Conservation (phyloP, 2,888 invertebrate genomes). For the Eretmocerus hayati region DNA sequence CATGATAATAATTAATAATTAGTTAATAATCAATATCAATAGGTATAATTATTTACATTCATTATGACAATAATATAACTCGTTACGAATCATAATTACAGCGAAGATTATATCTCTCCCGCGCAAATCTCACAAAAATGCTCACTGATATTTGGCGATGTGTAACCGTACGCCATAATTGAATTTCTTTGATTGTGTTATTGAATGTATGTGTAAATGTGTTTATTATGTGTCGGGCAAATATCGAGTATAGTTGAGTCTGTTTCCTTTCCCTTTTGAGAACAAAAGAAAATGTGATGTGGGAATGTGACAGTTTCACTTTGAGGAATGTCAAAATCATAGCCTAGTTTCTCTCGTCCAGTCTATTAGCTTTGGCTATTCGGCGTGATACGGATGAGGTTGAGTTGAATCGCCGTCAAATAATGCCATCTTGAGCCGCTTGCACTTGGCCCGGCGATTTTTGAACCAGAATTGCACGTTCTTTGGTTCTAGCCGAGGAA, state of each 20-base stretch:
- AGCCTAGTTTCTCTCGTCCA: not conserved
- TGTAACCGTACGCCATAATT: no score
- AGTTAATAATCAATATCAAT: slow-evolving; percentile 20
- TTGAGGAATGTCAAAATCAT: no score
- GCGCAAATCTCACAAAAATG: slow-evolving; percentile 6
- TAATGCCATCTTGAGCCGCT: slow-evolving; percentile 85
- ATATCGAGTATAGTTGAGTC: not conserved
- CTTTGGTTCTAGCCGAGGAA: slow-evolving; percentile 96
- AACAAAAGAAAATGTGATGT: not conserved
- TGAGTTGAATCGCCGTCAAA: slow-evolving; percentile 68
- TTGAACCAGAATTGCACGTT: slow-evolving; percentile 99
- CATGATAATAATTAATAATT: slow-evolving; percentile 25
- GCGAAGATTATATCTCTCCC: slow-evolving; percentile 28
- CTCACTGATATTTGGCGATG: no score
- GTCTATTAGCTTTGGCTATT: slow-evolving; percentile 27
- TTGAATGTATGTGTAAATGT: no score
- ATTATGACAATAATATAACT: slow-evolving; percentile 38
- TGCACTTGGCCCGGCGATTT: slow-evolving; percentile 96
- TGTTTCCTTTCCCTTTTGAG: not conserved
- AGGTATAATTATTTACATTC: slow-evolving; percentile 40
- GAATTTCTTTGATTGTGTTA: no score
- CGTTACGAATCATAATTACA: slow-evolving; percentile 42
- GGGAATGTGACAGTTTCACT: not conserved
- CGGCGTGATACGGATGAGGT: slow-evolving; percentile 44
- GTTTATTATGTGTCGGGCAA: no score